Evolutionary conservation across 2,888 invertebrate genomes (phyloP).

Genomic region (Megastigmus dorsalis): DNA sequence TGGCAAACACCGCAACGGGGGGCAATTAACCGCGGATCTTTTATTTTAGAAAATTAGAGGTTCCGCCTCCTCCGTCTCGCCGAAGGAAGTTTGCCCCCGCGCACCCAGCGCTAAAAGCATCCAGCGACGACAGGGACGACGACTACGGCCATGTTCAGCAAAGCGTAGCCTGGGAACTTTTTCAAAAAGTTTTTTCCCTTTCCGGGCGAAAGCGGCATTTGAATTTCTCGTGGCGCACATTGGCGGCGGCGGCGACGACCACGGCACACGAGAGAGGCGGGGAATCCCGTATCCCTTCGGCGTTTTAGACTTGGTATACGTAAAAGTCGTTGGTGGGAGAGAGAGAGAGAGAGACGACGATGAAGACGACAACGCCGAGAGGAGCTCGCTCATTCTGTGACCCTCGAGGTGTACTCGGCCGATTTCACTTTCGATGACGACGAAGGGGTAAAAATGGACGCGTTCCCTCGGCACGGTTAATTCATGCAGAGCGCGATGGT

Average conservation of each 20-base stretch:
- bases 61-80: too few relatives aligned
- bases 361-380: too few relatives aligned
- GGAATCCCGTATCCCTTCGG: background rate
- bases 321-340: too few relatives aligned
- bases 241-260: too few relatives aligned
- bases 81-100: background rate
- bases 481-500: background rate
- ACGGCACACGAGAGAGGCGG: background rate
- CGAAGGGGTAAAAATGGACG: background rate
- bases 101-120: too few relatives aligned
- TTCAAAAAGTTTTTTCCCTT: slow-evolving; percentile 8
- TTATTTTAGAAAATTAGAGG: too few relatives aligned
- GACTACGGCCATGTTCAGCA: too few relatives aligned
- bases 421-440: slow-evolving; percentile 37
- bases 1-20: too few relatives aligned
- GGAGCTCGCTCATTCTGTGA: background rate
- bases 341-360: too few relatives aligned
- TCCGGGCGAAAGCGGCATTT: background rate
- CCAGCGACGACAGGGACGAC: too few relatives aligned
- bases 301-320: background rate
- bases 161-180: slow-evolving; percentile 1
- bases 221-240: too few relatives aligned
- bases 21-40: too few relatives aligned
- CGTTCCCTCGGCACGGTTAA: background rate
- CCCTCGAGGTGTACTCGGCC: slow-evolving; percentile 30